phyloP scores from a whole-genome alignment of 2,113 vertebrate genomes.

The Acrocephalus arundinaceus region DNA sequence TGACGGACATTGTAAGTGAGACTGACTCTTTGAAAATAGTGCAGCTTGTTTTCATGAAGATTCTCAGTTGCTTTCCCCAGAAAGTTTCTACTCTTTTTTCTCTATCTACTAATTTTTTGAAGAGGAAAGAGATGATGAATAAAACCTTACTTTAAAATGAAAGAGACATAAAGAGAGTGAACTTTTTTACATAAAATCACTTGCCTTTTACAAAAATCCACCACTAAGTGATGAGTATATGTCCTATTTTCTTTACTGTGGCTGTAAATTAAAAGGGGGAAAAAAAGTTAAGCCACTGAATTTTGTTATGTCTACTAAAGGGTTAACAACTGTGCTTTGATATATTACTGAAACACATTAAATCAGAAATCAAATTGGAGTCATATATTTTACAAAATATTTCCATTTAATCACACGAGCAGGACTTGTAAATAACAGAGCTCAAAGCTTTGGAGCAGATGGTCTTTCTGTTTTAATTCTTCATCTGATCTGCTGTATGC shows the following conservation, averaged over 20 bases:
- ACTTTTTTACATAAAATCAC: neutral
- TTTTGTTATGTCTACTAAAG: neutral
- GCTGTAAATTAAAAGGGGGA: neutral
- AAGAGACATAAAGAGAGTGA: neutral
- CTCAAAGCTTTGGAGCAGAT: conserved; percentile 80
- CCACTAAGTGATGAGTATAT: neutral
- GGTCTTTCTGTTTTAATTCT: conserved; percentile 77
- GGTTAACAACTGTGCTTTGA: neutral
- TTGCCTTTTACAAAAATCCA: neutral
- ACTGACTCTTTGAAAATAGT: neutral
- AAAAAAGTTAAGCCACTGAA: neutral
- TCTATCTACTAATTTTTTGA: neutral
- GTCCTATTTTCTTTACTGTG: neutral
- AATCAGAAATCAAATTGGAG: conserved; percentile 9
- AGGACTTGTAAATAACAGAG: conserved; percentile 64
- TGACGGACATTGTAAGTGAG: neutral
- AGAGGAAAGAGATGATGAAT: neutral
- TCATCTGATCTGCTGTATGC: conserved; percentile 70
- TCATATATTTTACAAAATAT: neutral
- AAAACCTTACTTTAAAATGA: neutral
- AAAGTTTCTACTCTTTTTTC: neutral
- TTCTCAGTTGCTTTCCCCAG: neutral
- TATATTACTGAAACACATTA: neutral
- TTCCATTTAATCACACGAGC: conserved; percentile 44
- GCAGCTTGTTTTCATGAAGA: neutral